Percentiles rank a stretch among this genome's conserved stretches.
Evolutionary conservation across 2,797 vertebrate genomes (phyloP).

Genomic region (Miichthys miiuy): DNA sequence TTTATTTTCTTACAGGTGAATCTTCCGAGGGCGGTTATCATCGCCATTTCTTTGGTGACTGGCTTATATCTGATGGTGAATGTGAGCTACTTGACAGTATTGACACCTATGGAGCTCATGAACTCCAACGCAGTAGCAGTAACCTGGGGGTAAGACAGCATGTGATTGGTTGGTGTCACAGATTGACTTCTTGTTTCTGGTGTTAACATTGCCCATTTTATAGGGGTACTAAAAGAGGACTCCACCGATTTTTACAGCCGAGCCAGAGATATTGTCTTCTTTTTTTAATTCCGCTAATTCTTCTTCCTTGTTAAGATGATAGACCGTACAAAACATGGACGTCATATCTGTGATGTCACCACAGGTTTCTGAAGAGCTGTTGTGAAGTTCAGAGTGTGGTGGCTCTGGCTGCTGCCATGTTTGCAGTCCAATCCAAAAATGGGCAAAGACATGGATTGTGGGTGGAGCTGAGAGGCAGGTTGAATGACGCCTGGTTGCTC

Average conservation of each 20-base stretch:
- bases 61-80: slow-evolving; percentile 91
- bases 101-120: slow-evolving; percentile 89
- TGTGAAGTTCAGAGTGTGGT: no score
- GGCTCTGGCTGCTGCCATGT: no score
- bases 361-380: no score
- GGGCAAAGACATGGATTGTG: no score
- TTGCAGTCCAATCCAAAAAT: no score
- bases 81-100: slow-evolving; percentile 91
- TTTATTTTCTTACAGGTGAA: slow-evolving; percentile 84
- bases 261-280: background rate
- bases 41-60: slow-evolving; percentile 91
- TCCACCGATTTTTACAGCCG: background rate
- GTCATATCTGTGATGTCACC: no score
- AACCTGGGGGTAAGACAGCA: slow-evolving; percentile 89
- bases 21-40: slow-evolving; percentile 89
- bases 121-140: slow-evolving; percentile 90
- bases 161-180: background rate
- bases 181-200: background rate
- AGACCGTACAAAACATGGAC: no score
- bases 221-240: background rate
- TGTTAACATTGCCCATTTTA: background rate
- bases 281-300: background rate
- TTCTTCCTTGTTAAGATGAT: background rate
- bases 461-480: no score
- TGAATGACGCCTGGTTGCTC: no score